Percentiles rank a stretch among this genome's conserved stretches.
Evolutionary conservation across 2,797 vertebrate species (phyloP).

Genomic region (Crenichthys baileyi): DNA sequence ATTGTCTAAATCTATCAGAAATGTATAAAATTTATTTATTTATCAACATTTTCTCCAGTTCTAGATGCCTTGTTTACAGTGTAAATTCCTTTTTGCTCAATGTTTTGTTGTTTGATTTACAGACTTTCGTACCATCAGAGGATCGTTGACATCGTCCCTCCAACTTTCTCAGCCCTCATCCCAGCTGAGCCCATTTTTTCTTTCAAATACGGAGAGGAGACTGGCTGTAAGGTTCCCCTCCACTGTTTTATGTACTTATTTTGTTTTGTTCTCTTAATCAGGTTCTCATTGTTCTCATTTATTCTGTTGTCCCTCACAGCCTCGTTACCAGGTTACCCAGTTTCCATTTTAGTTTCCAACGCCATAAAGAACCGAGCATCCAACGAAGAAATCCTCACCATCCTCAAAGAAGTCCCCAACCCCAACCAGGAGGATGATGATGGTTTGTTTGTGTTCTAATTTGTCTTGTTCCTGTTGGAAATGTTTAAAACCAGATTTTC

Average conservation of each 20-base stretch:
- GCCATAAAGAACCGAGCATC: slow-evolving; percentile 95
- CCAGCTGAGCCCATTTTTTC: slow-evolving; percentile 89
- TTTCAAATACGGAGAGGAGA: slow-evolving; percentile 93
- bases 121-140: slow-evolving; percentile 97
- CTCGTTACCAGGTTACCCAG: slow-evolving; percentile 89
- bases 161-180: slow-evolving; percentile 91
- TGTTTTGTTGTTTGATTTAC: slow-evolving; percentile 21
- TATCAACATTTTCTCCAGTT: too few relatives aligned
- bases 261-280: not conserved
- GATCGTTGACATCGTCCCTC: slow-evolving; percentile 94
- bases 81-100: not conserved
- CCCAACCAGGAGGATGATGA: slow-evolving; percentile 97
- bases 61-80: not conserved
- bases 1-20: not conserved
- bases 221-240: slow-evolving; percentile 84
- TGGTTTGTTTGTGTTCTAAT: slow-evolving; percentile 72
- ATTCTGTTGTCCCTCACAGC: slow-evolving; percentile 71
- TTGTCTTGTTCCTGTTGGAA: not conserved
- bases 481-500: not conserved
- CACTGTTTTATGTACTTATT: too few relatives aligned
- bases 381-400: slow-evolving; percentile 92
- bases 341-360: slow-evolving; percentile 86
- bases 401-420: slow-evolving; percentile 95
- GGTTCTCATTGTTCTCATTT: too few relatives aligned
- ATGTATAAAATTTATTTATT: not conserved